Conservation (phyloP, 2,797 vertebrate genomes). For the Melanogrammus aeglefinus region DNA sequence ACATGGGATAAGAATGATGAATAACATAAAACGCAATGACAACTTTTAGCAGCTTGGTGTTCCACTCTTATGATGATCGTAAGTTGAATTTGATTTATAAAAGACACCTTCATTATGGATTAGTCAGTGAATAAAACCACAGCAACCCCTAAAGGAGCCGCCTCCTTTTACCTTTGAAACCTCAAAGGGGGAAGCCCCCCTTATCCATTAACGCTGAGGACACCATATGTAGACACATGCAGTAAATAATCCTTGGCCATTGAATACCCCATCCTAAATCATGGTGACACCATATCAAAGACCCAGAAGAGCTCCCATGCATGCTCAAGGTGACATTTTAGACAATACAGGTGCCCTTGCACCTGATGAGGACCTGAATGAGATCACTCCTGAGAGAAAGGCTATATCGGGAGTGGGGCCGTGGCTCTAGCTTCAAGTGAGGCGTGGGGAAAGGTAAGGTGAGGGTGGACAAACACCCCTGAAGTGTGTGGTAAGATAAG, state of each 20-base stretch:
- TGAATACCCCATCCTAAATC: neutral
- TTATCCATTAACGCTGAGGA: neutral
- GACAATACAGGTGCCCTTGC: neutral
- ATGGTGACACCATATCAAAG: neutral
- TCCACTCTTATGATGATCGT: no score
- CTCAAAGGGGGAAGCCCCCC: neutral
- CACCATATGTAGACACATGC: neutral
- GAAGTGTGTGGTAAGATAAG: no score
- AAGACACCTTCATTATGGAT: neutral
- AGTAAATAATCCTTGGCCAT: neutral
- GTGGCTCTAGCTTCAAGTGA: neutral
- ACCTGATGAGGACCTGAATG: conserved; percentile 2
- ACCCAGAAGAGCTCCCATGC: neutral
- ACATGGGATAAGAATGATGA: neutral
- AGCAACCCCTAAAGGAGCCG: neutral
- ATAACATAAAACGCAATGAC: neutral
- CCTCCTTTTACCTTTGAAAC: neutral
- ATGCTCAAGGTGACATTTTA: neutral
- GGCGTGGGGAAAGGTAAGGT: neutral
- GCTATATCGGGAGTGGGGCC: neutral
- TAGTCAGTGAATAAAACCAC: neutral
- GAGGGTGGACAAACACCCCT: neutral
- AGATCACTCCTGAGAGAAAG: neutral
- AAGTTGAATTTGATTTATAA: neutral
- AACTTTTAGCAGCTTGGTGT: neutral